Percentiles rank a stretch among this genome's conserved stretches.
Evolutionary conservation across 2,888 invertebrate species (phyloP).

Genomic region (Mesorhabditis belari): DNA sequence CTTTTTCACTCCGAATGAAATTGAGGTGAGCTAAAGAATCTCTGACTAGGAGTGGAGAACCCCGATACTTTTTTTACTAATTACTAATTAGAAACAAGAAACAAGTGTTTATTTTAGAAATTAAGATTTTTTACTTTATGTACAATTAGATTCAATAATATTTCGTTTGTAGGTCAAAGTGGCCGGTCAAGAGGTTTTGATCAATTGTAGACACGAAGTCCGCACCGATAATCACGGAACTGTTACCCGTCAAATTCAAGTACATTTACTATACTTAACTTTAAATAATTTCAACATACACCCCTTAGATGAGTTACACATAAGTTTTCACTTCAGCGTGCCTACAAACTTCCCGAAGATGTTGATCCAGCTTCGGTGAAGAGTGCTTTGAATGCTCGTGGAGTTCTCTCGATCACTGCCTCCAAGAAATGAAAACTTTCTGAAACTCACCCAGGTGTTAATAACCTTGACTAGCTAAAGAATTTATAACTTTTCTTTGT

Average conservation of each 20-base stretch:
- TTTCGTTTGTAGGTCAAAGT: conserved; percentile 44
- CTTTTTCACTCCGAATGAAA: conserved; percentile 42
- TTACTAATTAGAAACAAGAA: too few relatives aligned
- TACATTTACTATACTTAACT: neutral
- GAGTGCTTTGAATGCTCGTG: conserved; percentile 44
- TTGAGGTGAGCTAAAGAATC: conserved; percentile 14
- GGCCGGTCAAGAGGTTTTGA: conserved; percentile 43
- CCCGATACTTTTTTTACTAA: too few relatives aligned
- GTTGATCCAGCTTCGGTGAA: conserved; percentile 45
- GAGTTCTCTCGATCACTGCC: conserved; percentile 49
- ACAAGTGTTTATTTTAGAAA: neutral
- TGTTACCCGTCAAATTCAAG: conserved; percentile 43
- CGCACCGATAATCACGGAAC: conserved; percentile 42
- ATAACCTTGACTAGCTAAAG: too few relatives aligned
- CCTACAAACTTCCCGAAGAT: conserved; percentile 48
- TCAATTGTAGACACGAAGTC: conserved; percentile 49
- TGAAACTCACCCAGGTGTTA: too few relatives aligned
- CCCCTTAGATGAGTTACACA: too few relatives aligned
- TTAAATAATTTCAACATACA: neutral
- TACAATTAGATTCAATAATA: neutral
- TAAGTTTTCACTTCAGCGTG: conserved; percentile 8
- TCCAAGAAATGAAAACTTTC: conserved; percentile 33
- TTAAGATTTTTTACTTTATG: neutral
- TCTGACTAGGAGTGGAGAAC: neutral
- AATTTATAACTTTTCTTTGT: too few relatives aligned